Conservation (phyloP, 2,113 vertebrate species). For the Acanthochromis polyacanthus region DNA sequence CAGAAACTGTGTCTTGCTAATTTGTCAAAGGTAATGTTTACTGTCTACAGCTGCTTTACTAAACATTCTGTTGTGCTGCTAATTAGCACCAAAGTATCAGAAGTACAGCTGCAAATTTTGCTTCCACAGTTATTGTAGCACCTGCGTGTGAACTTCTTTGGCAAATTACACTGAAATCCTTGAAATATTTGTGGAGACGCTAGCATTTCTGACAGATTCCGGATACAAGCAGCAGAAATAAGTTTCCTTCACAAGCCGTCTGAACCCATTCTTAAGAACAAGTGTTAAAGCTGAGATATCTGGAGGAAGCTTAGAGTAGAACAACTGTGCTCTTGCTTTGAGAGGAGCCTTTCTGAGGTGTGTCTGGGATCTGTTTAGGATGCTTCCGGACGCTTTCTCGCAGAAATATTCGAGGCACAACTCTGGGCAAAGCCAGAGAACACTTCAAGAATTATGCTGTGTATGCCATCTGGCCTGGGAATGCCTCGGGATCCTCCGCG, state of each 20-base stretch:
- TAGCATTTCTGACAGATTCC: not conserved
- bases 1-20: too few species aligned
- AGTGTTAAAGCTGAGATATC: not conserved
- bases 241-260: not conserved
- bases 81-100: too few species aligned
- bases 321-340: not conserved
- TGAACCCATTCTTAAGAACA: not conserved
- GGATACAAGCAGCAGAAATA: not conserved
- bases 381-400: not conserved
- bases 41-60: too few species aligned
- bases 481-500: not conserved
- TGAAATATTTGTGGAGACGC: too few species aligned
- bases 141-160: too few species aligned
- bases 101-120: too few species aligned
- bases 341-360: conserved; percentile 10
- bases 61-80: too few species aligned
- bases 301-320: not conserved
- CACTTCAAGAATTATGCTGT: not conserved
- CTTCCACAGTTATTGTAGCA: too few species aligned
- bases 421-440: not conserved
- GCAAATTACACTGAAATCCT: too few species aligned
- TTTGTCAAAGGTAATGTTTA: too few species aligned
- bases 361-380: not conserved
- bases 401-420: conserved; percentile 2
- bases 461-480: conserved; percentile 17